phyloP scores from a whole-genome alignment of 2,113 vertebrate species.

The Actenoides hombroni region DNA sequence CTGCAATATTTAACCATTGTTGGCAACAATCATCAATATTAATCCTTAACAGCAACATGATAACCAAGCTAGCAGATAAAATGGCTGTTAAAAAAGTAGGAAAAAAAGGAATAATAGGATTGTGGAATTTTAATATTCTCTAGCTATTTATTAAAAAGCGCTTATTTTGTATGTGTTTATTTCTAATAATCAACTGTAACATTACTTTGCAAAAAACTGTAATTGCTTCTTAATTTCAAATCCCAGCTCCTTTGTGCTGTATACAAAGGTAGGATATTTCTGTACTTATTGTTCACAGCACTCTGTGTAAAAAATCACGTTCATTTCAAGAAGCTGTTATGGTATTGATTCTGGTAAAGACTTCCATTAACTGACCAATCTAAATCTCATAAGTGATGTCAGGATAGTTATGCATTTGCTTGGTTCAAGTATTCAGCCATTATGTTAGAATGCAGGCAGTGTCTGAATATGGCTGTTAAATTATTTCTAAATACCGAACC shows the following conservation, averaged over 20 bases:
- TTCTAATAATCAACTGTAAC: conserved; percentile 76
- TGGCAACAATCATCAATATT: conserved; percentile 74
- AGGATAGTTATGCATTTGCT: conserved; percentile 84
- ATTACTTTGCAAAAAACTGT: conserved; percentile 76
- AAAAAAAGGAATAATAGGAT: conserved; percentile 73
- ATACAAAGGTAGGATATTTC: conserved; percentile 80
- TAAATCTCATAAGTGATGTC: conserved; percentile 88
- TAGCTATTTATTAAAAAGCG: conserved; percentile 76
- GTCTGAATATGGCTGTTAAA: conserved; percentile 83
- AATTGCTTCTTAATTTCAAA: conserved; percentile 83
- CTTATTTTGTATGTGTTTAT: conserved; percentile 79
- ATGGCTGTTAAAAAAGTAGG: conserved; percentile 75
- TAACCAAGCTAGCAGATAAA: conserved; percentile 75
- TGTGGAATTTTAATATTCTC: conserved; percentile 68
- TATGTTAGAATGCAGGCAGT: conserved; percentile 82
- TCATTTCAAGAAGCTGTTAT: conserved; percentile 86
- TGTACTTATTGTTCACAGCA: conserved; percentile 78
- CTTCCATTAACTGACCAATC: conserved; percentile 88
- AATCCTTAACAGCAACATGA: conserved; percentile 74
- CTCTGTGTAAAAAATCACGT: conserved; percentile 80
- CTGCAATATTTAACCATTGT: conserved; percentile 68
- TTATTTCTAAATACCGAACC: conserved; percentile 87
- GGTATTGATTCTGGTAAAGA: conserved; percentile 88
- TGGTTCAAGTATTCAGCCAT: conserved; percentile 81
- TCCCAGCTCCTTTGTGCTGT: conserved; percentile 73